Conservation (phyloP, 2,113 vertebrate species). For the Polypterus bichir region DNA sequence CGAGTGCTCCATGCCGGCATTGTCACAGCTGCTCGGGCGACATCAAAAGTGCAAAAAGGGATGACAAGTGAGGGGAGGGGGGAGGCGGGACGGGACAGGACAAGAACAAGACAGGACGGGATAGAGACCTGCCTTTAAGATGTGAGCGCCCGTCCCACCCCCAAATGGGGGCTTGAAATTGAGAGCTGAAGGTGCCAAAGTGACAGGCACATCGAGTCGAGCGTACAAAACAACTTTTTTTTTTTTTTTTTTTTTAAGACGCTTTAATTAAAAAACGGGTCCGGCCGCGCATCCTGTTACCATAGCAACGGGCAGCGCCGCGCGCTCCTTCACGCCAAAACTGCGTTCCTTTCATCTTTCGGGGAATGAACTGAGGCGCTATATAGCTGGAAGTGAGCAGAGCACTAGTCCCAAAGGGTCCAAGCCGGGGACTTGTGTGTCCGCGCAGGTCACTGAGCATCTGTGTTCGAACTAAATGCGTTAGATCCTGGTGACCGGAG, state of each 20-base stretch:
- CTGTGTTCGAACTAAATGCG: neutral
- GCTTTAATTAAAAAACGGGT: conserved; percentile 50
- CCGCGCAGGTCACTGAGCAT: neutral
- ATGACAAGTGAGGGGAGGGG: conserved; percentile 15
- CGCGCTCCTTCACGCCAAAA: too few species aligned
- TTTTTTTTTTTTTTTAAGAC: conserved; percentile 25
- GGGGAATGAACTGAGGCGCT: too few species aligned
- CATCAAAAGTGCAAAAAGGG: conserved; percentile 15
- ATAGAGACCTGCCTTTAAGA: conserved; percentile 6
- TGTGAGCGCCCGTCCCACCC: conserved; percentile 5
- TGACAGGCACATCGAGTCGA: too few species aligned
- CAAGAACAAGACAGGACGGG: conserved; percentile 1
- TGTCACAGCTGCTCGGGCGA: conserved; percentile 26
- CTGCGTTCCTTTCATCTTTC: too few species aligned
- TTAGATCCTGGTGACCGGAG: neutral
- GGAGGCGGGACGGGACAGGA: too few species aligned
- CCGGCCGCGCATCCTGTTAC: conserved; percentile 52
- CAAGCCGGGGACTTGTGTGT: too few species aligned
- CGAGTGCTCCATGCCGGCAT: conserved; percentile 33
- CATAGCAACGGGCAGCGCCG: conserved; percentile 46
- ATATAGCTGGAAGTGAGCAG: too few species aligned
- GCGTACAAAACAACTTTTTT: conserved; percentile 45
- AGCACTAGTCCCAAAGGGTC: too few species aligned
- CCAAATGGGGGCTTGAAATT: conserved; percentile 13
- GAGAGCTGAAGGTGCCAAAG: neutral